Conservation (phyloP, 1,140 invertebrate genomes). For the Cherax quadricarinatus region DNA sequence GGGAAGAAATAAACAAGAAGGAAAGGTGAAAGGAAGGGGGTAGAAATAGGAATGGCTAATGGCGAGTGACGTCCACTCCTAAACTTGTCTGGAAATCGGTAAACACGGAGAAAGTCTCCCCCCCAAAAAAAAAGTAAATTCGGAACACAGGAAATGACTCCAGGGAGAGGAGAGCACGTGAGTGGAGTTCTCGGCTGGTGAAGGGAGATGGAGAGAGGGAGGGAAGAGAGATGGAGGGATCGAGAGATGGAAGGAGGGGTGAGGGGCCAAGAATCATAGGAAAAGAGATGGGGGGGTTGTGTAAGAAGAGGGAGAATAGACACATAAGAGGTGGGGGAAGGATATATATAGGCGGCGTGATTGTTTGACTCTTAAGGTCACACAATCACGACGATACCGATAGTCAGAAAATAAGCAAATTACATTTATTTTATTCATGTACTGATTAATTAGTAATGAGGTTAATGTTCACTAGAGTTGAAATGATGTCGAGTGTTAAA, state of each 20-base stretch:
- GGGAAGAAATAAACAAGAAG: too few species aligned
- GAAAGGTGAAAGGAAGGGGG: too few species aligned
- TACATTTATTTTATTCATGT: too few species aligned
- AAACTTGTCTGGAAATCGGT: neutral
- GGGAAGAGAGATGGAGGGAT: neutral
- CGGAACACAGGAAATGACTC: conserved; percentile 19
- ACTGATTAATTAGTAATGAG: too few species aligned
- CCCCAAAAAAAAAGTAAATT: neutral
- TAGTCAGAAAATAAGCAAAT: too few species aligned
- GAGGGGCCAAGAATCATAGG: neutral
- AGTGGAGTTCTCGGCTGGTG: neutral
- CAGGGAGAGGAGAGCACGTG: neutral
- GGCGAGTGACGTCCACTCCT: neutral
- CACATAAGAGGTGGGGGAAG: neutral
- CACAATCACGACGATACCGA: too few species aligned
- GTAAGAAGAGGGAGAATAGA: neutral
- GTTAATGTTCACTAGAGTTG: too few species aligned
- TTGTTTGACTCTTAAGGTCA: too few species aligned
- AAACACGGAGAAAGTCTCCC: neutral
- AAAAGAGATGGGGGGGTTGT: too few species aligned
- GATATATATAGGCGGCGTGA: too few species aligned
- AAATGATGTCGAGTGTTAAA: too few species aligned
- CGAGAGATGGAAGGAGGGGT: neutral
- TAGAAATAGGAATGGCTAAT: neutral
- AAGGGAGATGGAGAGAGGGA: neutral